Conservation (phyloP, 1,140 invertebrate species). For the Drosophila carrolli region DNA sequence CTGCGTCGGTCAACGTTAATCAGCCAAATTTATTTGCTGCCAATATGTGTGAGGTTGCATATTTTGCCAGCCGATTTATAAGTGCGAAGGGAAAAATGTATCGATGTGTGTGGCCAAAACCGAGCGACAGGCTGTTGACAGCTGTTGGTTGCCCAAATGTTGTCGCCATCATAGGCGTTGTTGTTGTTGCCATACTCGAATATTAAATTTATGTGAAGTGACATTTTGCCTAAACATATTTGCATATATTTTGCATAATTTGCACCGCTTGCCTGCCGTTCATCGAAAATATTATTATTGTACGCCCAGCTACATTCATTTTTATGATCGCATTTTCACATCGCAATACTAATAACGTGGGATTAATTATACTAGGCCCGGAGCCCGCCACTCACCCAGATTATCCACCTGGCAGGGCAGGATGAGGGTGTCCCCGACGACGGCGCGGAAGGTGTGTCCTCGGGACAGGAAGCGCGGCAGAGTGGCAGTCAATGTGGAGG, state of each 20-base stretch:
- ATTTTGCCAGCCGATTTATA: slow-evolving; percentile 52
- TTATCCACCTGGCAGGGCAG: slow-evolving; percentile 92
- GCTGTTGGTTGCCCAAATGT: slow-evolving; percentile 68
- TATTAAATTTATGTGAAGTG: slow-evolving; percentile 76
- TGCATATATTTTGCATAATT: slow-evolving; percentile 74
- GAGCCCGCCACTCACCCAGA: slow-evolving; percentile 87
- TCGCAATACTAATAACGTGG: slow-evolving; percentile 54
- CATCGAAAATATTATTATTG: slow-evolving; percentile 40
- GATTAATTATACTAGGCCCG: slow-evolving; percentile 63
- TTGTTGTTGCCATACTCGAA: slow-evolving; percentile 36
- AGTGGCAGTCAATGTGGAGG: slow-evolving; percentile 59
- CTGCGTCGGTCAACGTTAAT: slow-evolving; percentile 47
- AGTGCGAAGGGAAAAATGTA: slow-evolving; percentile 66
- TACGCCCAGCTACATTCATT: slow-evolving; percentile 14
- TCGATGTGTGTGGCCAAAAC: slow-evolving; percentile 31
- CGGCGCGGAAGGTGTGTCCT: slow-evolving; percentile 90
- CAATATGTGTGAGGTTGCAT: slow-evolving; percentile 48
- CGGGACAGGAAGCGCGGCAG: slow-evolving; percentile 89
- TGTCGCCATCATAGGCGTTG: slow-evolving; percentile 23
- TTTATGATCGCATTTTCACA: slow-evolving; percentile 62
- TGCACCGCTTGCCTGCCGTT: slow-evolving; percentile 5
- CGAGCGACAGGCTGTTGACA: slow-evolving; percentile 67
- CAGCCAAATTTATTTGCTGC: slow-evolving; percentile 60
- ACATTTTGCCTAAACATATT: slow-evolving; percentile 75
- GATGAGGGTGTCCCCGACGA: slow-evolving; percentile 90